Evolutionary conservation across 1,140 invertebrate genomes (phyloP), one percentile per base, ranked within the genome.

Genomic region (Drosophila malerkotliana): DNA sequence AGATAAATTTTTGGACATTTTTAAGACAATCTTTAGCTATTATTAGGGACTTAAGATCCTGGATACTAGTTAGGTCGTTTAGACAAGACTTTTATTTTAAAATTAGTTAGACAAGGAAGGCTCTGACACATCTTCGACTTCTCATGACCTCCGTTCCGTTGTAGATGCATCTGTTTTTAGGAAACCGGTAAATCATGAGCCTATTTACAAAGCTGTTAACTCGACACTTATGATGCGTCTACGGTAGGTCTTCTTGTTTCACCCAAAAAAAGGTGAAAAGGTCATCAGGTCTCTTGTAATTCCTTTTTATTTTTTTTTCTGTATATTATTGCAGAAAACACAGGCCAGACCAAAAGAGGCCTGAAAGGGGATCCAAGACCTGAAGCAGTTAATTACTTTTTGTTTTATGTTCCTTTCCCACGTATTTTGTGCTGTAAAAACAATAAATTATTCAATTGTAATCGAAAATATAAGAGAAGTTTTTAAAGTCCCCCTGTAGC

Each of bases 261-360:
- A 18, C 18, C 18, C 18, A 18, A 18, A 18, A 18, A 18, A 15
- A 26, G 9, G 5, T 14, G n/a, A 34, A 9, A 14, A 26, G 32
- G 37, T 9, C 7, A 1, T 18, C 2, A 21, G 12, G 37, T 24
- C 10, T 12, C 2, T 41, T 15, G 59, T 45, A 28, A 15, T 49
- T 41, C 26, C 26, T 28, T 1, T 28, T 7, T 24, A 30, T 48
- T 32, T 49, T 56, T 30, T 37, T 26, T 47, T 26, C 24, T 37
- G 41, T 45, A 18, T 18, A 32, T 72, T 72, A 32, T 72, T 72
- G 14, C 66, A 72, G 68, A 49, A 72, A 59, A 14, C 26, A 47
- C 9, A 57, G 54, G 51, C 12, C 28, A 37, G 49, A 37, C 14
- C 44, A 15, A 24, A 41, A 21, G 30, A 55, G 49, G 9, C 48